Conservation (phyloP, 2,113 vertebrate species). For the Microcebus griseorufus region DNA sequence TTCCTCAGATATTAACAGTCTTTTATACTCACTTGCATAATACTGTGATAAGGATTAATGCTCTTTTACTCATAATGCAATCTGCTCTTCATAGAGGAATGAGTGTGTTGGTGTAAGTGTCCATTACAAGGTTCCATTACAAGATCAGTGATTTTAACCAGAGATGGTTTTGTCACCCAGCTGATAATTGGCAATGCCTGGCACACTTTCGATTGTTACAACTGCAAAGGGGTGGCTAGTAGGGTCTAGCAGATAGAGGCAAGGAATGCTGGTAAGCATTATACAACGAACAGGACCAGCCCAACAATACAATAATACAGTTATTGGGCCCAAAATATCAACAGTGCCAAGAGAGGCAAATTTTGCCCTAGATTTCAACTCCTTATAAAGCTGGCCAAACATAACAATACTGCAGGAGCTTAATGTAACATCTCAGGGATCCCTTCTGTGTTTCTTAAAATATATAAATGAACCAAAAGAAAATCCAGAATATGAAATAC, state of each 20-base stretch:
- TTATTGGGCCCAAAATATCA: background rate
- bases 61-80: background rate
- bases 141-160: constrained; percentile 7
- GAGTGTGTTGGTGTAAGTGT: background rate
- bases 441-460: background rate
- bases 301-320: background rate
- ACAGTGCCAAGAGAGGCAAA: background rate
- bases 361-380: background rate
- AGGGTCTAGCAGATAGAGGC: background rate
- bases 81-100: background rate
- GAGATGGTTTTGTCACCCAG: background rate
- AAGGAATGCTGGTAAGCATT: background rate
- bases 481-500: background rate
- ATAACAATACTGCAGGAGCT: background rate
- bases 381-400: background rate
- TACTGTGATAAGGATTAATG: background rate
- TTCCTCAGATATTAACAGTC: background rate
- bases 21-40: background rate
- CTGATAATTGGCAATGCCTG: background rate
- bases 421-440: background rate
- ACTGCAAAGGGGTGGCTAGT: background rate
- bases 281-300: background rate
- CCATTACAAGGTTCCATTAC: background rate
- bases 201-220: background rate
- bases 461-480: background rate